A percentile compares a stretch with the other conserved stretches of the same genome.
These are phyloP conservation scores for Sinotaia quadrata DNA, from an alignment of 2,888 invertebrate genomes.

Conservation along the genomic window DNA sequence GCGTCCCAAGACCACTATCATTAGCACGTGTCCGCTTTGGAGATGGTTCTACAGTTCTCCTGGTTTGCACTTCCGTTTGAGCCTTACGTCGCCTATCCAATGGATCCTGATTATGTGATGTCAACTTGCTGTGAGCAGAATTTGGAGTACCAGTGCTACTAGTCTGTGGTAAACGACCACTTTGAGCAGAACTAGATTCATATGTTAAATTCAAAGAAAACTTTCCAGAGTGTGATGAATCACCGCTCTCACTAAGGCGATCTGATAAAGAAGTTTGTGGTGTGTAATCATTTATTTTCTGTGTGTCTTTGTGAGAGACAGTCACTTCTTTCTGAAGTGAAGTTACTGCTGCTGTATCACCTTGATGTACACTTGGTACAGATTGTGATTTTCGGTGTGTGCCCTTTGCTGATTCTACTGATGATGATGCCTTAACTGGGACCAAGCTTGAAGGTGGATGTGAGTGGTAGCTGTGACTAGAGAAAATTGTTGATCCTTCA, in stretches of 20 bases:
- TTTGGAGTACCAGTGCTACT: not conserved
- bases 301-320: not conserved
- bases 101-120: constrained; percentile 4
- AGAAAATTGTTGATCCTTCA: constrained; percentile 39
- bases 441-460: constrained; percentile 38
- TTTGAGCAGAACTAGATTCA: not conserved
- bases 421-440: no score
- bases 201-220: no score
- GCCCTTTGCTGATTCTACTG: no score
- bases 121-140: not conserved
- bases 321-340: constrained; percentile 25
- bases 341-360: constrained; percentile 17
- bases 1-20: constrained; percentile 4
- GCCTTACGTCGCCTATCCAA: constrained; percentile 15
- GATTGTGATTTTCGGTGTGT: no score
- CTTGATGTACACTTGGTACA: constrained; percentile 28
- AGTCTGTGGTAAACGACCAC: not conserved
- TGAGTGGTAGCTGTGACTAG: constrained; percentile 41
- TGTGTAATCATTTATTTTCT: not conserved
- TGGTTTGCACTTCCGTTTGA: constrained; percentile 1
- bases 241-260: constrained; percentile 19
- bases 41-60: constrained; percentile 12
- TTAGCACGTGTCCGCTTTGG: constrained; percentile 12
- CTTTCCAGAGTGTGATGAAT: constrained; percentile 12
- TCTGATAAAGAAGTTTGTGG: not conserved